Conservation (phyloP, 92 coral and sea anemone genomes). For the Parazoanthus darwini region DNA sequence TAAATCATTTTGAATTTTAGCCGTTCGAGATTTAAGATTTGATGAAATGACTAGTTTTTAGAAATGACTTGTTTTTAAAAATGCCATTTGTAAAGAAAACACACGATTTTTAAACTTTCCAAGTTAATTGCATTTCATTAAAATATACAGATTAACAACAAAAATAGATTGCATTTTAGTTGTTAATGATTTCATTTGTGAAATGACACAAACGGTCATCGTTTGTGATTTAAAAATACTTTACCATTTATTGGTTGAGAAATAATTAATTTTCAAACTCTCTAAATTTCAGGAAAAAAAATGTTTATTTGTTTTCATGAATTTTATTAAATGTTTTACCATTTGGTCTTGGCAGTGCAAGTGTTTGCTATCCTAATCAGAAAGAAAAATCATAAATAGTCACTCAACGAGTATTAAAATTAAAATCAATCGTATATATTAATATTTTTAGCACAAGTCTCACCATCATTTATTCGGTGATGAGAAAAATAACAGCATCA, state of each 20-base stretch:
- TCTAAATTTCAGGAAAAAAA: neutral
- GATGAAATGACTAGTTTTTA: too few relatives aligned
- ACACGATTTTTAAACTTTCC: too few relatives aligned
- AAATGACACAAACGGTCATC: neutral
- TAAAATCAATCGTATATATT: neutral
- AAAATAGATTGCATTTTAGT: too few relatives aligned
- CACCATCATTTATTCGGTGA: neutral
- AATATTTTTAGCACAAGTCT: neutral
- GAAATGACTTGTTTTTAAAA: too few relatives aligned
- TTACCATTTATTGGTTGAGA: neutral
- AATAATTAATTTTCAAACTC: neutral
- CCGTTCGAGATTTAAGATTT: too few relatives aligned
- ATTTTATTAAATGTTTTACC: neutral
- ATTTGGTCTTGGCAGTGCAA: neutral
- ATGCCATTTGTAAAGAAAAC: too few relatives aligned
- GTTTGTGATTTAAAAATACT: neutral
- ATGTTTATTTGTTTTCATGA: neutral
- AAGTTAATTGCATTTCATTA: too few relatives aligned
- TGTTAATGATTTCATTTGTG: too few relatives aligned
- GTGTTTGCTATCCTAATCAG: neutral
- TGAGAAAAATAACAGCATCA: neutral
- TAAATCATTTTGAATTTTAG: too few relatives aligned
- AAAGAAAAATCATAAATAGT: too few relatives aligned
- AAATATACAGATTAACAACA: too few relatives aligned
- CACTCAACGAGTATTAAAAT: too few relatives aligned